Percentiles rank a stretch among this genome's conserved stretches.
Conservation (phyloP, 1,140 invertebrate genomes). For the Eciton burchellii region DNA sequence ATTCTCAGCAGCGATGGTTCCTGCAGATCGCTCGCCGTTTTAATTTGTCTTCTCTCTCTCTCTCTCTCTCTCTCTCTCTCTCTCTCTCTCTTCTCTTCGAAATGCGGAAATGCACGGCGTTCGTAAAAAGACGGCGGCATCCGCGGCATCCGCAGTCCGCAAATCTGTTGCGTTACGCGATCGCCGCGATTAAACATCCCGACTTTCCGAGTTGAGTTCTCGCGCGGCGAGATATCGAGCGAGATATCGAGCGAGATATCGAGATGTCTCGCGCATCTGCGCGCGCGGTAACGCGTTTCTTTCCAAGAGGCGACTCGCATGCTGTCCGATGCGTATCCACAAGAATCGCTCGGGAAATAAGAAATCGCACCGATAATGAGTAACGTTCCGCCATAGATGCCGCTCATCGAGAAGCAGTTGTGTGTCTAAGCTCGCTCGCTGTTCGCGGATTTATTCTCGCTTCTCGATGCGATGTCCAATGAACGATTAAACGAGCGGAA, state of each 20-base stretch:
- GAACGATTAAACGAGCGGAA: not conserved
- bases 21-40: constrained; percentile 2
- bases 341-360: constrained; percentile 26
- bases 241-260: not conserved
- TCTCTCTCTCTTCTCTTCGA: no score
- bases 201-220: constrained; percentile 21
- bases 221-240: constrained; percentile 14
- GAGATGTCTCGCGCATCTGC: not conserved
- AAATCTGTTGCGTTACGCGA: constrained; percentile 16
- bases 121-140: not conserved
- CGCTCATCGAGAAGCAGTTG: not conserved
- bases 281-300: not conserved
- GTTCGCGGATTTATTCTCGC: not conserved
- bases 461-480: not conserved
- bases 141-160: not conserved
- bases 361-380: constrained; percentile 30
- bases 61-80: no score
- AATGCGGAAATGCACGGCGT: constrained; percentile 12
- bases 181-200: constrained; percentile 10
- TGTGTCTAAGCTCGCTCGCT: not conserved
- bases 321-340: not conserved
- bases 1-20: constrained; percentile 19
- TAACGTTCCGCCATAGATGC: constrained; percentile 17
- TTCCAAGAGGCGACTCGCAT: constrained; percentile 21
- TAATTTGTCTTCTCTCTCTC: constrained; percentile 7